A percentile compares a stretch with the other conserved stretches of the same genome.
These are phyloP conservation scores for Atractosteus spatula DNA, from an alignment of 2,113 vertebrate genomes.

Conservation along the genomic window DNA sequence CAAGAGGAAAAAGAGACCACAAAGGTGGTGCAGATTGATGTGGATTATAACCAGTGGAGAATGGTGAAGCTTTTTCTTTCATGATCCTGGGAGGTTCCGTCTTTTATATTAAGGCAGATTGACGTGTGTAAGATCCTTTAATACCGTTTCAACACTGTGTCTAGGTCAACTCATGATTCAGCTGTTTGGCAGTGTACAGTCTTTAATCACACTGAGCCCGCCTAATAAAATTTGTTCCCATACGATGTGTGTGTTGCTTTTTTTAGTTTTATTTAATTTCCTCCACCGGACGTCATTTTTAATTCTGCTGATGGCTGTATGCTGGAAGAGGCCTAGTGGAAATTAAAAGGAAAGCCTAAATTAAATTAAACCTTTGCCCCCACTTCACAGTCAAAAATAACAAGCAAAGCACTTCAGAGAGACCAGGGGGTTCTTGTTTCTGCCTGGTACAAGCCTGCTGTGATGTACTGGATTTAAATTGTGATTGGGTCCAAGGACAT, in stretches of 20 bases:
- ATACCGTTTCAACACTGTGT: slow-evolving; percentile 6
- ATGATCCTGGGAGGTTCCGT: neutral
- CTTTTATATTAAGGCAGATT: slow-evolving; percentile 1
- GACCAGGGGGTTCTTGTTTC: too few species aligned
- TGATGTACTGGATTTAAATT: too few species aligned
- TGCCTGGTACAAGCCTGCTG: too few species aligned
- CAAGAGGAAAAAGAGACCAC: neutral
- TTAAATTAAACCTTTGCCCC: too few species aligned
- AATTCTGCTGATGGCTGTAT: too few species aligned
- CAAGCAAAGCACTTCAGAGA: too few species aligned
- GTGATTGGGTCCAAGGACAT: too few species aligned
- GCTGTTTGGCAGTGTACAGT: neutral
- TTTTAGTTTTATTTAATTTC: too few species aligned
- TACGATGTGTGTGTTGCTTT: neutral
- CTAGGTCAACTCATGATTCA: slow-evolving; percentile 9
- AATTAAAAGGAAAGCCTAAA: too few species aligned
- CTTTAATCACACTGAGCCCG: slow-evolving; percentile 13
- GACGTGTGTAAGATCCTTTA: slow-evolving; percentile 7
- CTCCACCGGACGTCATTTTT: too few species aligned
- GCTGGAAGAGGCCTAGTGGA: too few species aligned
- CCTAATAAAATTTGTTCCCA: slow-evolving; percentile 7
- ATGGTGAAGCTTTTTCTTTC: neutral
- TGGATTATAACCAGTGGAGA: slow-evolving; percentile 2
- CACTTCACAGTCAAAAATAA: too few species aligned
- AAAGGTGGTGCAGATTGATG: slow-evolving; percentile 5